phyloP scores from a whole-genome alignment of 2,113 vertebrate species.

The Siphamia tubifer region DNA sequence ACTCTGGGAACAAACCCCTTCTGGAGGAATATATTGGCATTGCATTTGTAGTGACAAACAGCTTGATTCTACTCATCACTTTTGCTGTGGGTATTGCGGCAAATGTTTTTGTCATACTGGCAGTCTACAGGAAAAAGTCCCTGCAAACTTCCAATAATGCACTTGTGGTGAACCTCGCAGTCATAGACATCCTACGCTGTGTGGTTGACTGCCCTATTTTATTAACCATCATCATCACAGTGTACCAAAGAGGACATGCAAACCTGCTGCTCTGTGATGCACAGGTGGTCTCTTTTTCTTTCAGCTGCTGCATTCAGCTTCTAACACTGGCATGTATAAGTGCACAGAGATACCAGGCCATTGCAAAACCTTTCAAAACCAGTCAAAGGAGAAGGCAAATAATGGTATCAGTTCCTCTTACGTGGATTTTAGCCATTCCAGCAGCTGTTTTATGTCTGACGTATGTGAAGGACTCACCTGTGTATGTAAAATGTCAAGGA shows the following conservation, averaged over 20 bases:
- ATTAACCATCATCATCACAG: conserved; percentile 45
- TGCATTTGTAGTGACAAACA: conserved; percentile 56
- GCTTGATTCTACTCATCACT: conserved; percentile 64
- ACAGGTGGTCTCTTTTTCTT: conserved; percentile 73
- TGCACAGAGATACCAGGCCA: conserved; percentile 76
- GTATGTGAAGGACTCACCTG: conserved; percentile 63
- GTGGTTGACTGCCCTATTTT: conserved; percentile 75
- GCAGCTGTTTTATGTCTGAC: conserved; percentile 59
- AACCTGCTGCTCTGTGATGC: conserved; percentile 59
- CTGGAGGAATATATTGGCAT: conserved; percentile 40
- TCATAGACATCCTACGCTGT: conserved; percentile 72
- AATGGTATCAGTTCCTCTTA: conserved; percentile 59
- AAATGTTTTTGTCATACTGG: conserved; percentile 76
- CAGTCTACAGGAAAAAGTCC: conserved; percentile 70
- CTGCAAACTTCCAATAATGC: conserved; percentile 77
- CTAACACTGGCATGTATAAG: conserved; percentile 80
- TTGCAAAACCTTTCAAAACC: conserved; percentile 73
- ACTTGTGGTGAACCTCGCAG: conserved; percentile 76
- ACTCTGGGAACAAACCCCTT: conserved; percentile 46
- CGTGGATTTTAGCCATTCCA: conserved; percentile 66
- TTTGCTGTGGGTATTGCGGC: conserved; percentile 68
- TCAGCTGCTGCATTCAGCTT: conserved; percentile 79
- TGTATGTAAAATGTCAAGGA: conserved; percentile 67
- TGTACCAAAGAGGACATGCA: conserved; percentile 8
- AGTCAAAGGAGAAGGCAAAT: conserved; percentile 56